These are phyloP conservation scores for Drosophila vallismaia DNA, from an alignment of 2,888 invertebrate genomes.

Conservation along the genomic window DNA sequence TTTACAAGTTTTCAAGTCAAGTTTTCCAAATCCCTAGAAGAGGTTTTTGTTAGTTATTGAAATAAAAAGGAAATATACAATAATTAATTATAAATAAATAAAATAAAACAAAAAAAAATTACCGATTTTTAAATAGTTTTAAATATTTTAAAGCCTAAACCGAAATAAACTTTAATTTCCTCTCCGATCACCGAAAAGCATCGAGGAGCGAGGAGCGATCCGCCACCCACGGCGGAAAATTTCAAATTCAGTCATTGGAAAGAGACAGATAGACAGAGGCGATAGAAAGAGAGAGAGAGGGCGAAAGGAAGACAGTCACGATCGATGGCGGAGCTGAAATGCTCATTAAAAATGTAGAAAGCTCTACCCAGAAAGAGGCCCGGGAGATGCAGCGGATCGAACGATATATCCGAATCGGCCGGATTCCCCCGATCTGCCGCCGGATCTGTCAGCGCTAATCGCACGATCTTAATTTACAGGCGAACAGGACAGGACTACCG, in stretches of 20 bases:
- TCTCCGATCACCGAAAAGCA: not conserved
- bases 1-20: too few species aligned
- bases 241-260: not conserved
- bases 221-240: not conserved
- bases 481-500: slow-evolving; percentile 60
- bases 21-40: too few species aligned
- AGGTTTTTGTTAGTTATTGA: too few species aligned
- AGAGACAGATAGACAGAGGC: slow-evolving; percentile 5
- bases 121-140: too few species aligned
- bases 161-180: too few species aligned
- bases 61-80: too few species aligned
- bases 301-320: slow-evolving; percentile 1
- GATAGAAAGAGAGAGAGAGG: slow-evolving; percentile 2
- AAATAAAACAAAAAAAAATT: too few species aligned
- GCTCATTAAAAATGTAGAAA: slow-evolving; percentile 78
- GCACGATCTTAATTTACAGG: slow-evolving; percentile 77
- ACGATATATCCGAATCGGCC: slow-evolving; percentile 37
- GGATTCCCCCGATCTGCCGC: slow-evolving; percentile 40
- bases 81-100: too few species aligned
- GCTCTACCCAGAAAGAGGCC: slow-evolving; percentile 52
- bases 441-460: slow-evolving; percentile 69
- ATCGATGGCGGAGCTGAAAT: slow-evolving; percentile 71
- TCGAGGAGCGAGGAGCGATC: not conserved
- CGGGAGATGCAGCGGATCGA: slow-evolving; percentile 31
- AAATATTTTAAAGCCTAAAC: too few species aligned